These are phyloP conservation scores for Lepilemur septentrionalis DNA, from an alignment of 2,797 vertebrate species.

Conservation along the genomic window DNA sequence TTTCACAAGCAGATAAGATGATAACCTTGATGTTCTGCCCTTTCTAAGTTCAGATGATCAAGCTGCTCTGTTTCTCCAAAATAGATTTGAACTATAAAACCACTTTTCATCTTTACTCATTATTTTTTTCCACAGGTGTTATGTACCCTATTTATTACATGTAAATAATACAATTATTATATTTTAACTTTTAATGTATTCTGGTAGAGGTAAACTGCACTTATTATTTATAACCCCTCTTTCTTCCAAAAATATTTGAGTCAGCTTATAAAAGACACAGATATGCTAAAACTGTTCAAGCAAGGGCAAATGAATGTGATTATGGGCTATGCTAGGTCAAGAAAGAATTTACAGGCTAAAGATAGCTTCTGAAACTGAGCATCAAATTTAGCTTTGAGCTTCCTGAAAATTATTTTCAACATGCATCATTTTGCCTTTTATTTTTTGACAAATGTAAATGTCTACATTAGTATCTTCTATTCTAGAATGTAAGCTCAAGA, in stretches of 20 bases:
- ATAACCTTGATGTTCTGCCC: conserved; percentile 65
- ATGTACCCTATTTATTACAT: conserved; percentile 27
- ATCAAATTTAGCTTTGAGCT: conserved; percentile 58
- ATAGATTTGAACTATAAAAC: conserved; percentile 54
- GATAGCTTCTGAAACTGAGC: conserved; percentile 62
- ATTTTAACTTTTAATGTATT: conserved; percentile 56
- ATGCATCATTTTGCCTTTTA: conserved; percentile 57
- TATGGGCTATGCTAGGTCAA: conserved; percentile 54
- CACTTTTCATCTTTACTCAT: conserved; percentile 49
- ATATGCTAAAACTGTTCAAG: conserved; percentile 30
- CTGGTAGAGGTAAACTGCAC: conserved; percentile 27
- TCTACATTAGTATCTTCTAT: conserved; percentile 37
- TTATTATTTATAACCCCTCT: conserved; percentile 58
- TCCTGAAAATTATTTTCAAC: conserved; percentile 63
- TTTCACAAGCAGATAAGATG: conserved; percentile 48
- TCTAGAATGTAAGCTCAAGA: conserved; percentile 7
- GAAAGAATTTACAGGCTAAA: conserved; percentile 66
- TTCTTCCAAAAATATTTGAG: conserved; percentile 53
- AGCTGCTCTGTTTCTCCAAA: conserved; percentile 53
- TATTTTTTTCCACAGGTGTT: not conserved
- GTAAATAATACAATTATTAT: conserved; percentile 35
- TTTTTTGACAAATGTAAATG: conserved; percentile 53
- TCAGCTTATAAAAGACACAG: conserved; percentile 57
- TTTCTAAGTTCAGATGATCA: conserved; percentile 63
- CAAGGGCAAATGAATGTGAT: conserved; percentile 69